Evolutionary conservation across 2,888 invertebrate genomes (phyloP).

Genomic region (Acanthoscelides obtectus): DNA sequence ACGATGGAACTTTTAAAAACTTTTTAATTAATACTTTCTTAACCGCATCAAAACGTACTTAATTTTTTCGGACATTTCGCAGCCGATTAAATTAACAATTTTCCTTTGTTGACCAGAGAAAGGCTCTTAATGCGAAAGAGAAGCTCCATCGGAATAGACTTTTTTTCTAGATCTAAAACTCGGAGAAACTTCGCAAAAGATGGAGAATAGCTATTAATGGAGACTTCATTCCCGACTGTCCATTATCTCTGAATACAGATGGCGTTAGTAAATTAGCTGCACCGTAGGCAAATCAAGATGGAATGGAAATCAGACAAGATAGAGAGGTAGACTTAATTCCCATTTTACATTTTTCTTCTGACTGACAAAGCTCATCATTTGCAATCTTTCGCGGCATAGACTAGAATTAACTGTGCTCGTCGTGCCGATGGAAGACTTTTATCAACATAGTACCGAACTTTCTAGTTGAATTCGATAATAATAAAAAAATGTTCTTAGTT

Average conservation of each 20-base stretch:
- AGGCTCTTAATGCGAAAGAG: conserved; percentile 1
- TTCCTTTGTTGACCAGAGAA: conserved; percentile 8
- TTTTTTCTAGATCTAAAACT: not conserved
- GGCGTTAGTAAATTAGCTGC: not conserved
- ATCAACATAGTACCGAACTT: too few species aligned
- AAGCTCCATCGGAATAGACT: not conserved
- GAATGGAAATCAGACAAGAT: not conserved
- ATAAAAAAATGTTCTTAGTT: too few species aligned
- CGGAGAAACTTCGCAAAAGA: not conserved
- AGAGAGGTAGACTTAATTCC: not conserved
- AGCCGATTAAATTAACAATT: conserved; percentile 20
- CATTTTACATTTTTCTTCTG: not conserved
- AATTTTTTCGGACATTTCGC: conserved; percentile 14
- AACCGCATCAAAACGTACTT: conserved; percentile 25
- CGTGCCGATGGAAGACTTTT: too few species aligned
- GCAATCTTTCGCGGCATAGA: too few species aligned
- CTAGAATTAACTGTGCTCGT: too few species aligned
- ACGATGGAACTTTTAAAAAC: conserved; percentile 24
- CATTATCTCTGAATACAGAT: not conserved
- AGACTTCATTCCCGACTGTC: not conserved
- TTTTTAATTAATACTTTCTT: conserved; percentile 33
- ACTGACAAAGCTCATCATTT: not conserved
- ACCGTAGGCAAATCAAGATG: not conserved
- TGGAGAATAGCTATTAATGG: not conserved
- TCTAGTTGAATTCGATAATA: too few species aligned